Conservation (phyloP, 2,888 invertebrate species). For the Petrophora chlorosata region DNA sequence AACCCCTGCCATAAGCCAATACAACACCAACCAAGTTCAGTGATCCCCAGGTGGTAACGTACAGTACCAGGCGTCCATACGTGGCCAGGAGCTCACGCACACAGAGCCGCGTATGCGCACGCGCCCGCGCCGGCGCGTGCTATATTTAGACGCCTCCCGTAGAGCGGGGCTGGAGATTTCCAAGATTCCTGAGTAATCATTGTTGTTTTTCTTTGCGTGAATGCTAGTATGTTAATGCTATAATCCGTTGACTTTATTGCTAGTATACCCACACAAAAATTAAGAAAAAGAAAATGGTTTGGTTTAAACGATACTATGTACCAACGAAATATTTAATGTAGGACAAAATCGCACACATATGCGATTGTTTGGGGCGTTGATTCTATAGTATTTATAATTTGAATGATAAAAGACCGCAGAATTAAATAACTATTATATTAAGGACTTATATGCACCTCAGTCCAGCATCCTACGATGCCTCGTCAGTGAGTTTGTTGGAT, state of each 20-base stretch:
- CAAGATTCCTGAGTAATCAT: constrained; percentile 67
- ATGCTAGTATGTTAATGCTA: constrained; percentile 15
- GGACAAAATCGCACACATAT: too few species aligned
- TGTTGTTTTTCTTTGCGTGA: constrained; percentile 33
- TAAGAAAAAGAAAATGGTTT: too few species aligned
- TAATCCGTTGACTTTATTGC: not conserved
- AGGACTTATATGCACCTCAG: too few species aligned
- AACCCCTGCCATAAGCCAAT: constrained; percentile 26
- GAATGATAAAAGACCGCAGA: too few species aligned
- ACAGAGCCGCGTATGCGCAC: constrained; percentile 51
- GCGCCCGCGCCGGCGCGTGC: constrained; percentile 72
- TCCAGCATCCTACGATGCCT: too few species aligned
- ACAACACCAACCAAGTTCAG: constrained; percentile 36
- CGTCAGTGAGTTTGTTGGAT: too few species aligned
- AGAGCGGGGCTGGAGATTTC: constrained; percentile 70
- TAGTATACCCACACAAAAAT: not conserved
- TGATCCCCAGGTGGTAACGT: constrained; percentile 39
- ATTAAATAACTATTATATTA: too few species aligned
- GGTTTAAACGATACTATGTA: too few species aligned
- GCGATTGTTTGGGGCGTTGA: too few species aligned
- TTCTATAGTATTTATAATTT: too few species aligned
- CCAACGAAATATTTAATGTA: too few species aligned
- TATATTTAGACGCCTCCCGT: constrained; percentile 78
- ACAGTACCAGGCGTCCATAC: constrained; percentile 47
- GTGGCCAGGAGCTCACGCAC: constrained; percentile 47